A percentile compares a stretch with the other conserved stretches of the same genome.
phyloP scores from a whole-genome alignment of 2,113 vertebrate species.

The Baryphthengus martii region DNA sequence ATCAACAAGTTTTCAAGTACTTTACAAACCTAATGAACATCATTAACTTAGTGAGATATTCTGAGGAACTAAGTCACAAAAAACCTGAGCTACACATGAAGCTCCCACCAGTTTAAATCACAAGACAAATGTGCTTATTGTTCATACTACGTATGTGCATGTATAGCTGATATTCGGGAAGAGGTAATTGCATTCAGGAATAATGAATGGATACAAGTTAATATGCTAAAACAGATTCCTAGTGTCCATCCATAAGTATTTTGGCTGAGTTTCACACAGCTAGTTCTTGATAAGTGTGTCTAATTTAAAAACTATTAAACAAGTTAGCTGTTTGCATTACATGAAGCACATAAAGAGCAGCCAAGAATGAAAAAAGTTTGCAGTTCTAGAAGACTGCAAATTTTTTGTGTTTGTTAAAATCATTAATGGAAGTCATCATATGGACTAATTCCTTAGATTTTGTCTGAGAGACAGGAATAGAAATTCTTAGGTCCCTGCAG shows the following conservation, averaged over 20 bases:
- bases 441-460: neutral
- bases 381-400: neutral
- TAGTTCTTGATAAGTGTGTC: slow-evolving; percentile 1
- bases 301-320: slow-evolving; percentile 21
- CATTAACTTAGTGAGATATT: neutral
- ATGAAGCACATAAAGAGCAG: neutral
- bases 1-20: neutral
- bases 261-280: neutral
- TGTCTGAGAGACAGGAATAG: neutral
- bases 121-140: neutral
- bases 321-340: neutral
- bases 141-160: neutral
- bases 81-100: neutral
- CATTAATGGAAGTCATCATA: neutral
- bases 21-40: neutral
- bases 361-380: neutral
- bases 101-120: neutral
- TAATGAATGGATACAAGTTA: neutral
- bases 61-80: neutral
- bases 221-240: neutral
- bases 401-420: slow-evolving; percentile 28
- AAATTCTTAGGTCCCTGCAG: neutral
- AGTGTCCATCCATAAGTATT: slow-evolving; percentile 1
- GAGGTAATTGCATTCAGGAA: neutral
- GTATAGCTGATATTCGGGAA: neutral